Conservation (phyloP, 2,888 invertebrate genomes). For the Plagodis dolabraria region DNA sequence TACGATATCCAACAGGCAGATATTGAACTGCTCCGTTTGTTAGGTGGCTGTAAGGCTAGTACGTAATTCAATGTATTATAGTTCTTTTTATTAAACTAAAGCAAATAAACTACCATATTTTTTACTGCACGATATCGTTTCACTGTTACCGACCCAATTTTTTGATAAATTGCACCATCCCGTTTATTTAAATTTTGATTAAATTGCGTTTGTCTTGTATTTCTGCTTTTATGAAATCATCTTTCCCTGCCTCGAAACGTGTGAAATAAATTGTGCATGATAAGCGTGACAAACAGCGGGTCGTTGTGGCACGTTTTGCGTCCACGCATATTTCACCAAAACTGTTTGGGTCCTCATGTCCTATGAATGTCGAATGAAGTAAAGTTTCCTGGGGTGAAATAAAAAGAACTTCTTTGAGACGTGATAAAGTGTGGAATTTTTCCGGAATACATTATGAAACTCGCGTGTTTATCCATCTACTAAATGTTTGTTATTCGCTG, state of each 20-base stretch:
- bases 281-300: conserved; percentile 30
- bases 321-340: conserved; percentile 51
- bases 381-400: conserved; percentile 54
- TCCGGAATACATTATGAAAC: conserved; percentile 46
- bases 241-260: conserved; percentile 20
- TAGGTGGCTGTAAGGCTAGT: no score
- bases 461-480: conserved; percentile 33
- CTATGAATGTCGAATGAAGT: conserved; percentile 62
- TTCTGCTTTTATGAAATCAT: conserved; percentile 1
- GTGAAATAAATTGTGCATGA: conserved; percentile 30
- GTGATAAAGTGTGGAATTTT: conserved; percentile 52
- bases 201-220: no score
- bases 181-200: no score
- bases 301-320: conserved; percentile 21
- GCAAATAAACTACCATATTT: no score
- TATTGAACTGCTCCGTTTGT: no score
- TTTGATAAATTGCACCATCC: no score
- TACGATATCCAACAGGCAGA: no score
- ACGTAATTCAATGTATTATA: no score
- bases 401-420: conserved; percentile 54
- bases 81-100: no score
- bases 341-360: conserved; percentile 54
- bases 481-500: conserved; percentile 35
- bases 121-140: no score
- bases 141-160: no score